Evolutionary conservation across 1,140 invertebrate genomes (phyloP).

Genomic region (Drosophila elegans): DNA sequence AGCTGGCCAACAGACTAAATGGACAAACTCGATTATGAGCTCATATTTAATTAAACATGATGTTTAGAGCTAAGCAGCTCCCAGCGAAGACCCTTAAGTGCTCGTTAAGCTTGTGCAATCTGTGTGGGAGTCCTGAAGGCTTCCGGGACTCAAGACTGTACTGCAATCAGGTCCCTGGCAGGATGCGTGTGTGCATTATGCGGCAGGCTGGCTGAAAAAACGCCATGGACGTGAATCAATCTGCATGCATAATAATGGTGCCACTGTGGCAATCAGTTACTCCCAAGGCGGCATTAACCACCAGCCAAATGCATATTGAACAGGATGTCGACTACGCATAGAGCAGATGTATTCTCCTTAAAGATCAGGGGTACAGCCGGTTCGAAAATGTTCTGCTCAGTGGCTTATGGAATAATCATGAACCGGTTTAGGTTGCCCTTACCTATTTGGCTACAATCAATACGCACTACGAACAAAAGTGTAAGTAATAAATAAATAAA

Average conservation of each 20-base stretch:
- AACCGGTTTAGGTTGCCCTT: not conserved
- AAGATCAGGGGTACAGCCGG: conserved; percentile 4
- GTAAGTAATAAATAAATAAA: too few relatives aligned
- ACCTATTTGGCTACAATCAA: too few relatives aligned
- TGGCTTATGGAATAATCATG: not conserved
- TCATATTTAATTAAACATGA: conserved; percentile 69
- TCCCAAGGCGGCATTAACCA: conserved; percentile 59
- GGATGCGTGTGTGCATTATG: conserved; percentile 40
- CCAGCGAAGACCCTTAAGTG: conserved; percentile 58
- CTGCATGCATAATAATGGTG: conserved; percentile 72
- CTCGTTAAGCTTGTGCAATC: conserved; percentile 63
- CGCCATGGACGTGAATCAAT: conserved; percentile 65
- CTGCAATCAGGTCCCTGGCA: conserved; percentile 45
- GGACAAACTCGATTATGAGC: conserved; percentile 57
- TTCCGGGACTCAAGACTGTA: conserved; percentile 8
- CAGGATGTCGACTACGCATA: conserved; percentile 55
- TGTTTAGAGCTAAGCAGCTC: conserved; percentile 38
- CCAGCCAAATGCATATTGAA: conserved; percentile 63
- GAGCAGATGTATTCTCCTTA: conserved; percentile 12
- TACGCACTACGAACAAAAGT: too few relatives aligned
- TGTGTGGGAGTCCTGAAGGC: conserved; percentile 14
- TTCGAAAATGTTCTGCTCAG: not conserved
- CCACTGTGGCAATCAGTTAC: conserved; percentile 64
- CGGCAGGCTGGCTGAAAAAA: conserved; percentile 43
- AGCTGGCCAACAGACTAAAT: conserved; percentile 7